These are phyloP conservation scores for Eurystomus gularis DNA, from an alignment of 2,113 vertebrate species.

Conservation along the genomic window DNA sequence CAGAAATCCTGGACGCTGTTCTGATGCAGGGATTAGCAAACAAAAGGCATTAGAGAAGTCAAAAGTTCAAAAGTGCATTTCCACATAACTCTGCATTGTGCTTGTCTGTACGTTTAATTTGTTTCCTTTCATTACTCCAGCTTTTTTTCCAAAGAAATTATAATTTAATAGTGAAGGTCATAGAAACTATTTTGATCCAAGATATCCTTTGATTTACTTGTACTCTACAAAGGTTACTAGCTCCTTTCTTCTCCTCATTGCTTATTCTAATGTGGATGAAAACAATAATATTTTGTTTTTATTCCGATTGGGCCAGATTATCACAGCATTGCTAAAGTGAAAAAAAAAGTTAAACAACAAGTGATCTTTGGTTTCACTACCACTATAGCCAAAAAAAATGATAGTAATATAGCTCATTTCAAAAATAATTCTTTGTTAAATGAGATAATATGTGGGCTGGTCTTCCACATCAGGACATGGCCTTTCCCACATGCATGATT, in stretches of 20 bases:
- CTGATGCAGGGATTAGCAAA: constrained; percentile 39
- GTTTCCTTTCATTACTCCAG: background rate
- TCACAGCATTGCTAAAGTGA: background rate
- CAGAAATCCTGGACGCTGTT: background rate
- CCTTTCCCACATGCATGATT: background rate
- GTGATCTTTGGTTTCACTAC: background rate
- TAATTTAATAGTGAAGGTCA: background rate
- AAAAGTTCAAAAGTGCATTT: constrained; percentile 31
- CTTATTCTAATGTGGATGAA: background rate
- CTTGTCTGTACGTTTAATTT: background rate
- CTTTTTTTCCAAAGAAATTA: background rate
- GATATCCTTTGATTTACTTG: background rate
- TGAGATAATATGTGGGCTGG: too few species aligned
- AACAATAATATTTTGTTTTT: background rate
- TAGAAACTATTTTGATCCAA: background rate
- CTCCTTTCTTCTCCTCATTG: background rate
- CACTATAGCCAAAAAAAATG: background rate
- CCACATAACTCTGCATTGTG: background rate
- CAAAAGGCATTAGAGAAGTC: constrained; percentile 38
- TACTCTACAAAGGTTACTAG: background rate
- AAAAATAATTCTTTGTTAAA: background rate
- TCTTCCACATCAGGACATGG: too few species aligned
- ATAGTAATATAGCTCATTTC: background rate
- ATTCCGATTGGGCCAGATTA: background rate
- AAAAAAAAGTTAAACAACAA: background rate